Base-by-base conservation (phyloP, 2,888 invertebrate genomes). In the Coecobrya sp. region DNA sequence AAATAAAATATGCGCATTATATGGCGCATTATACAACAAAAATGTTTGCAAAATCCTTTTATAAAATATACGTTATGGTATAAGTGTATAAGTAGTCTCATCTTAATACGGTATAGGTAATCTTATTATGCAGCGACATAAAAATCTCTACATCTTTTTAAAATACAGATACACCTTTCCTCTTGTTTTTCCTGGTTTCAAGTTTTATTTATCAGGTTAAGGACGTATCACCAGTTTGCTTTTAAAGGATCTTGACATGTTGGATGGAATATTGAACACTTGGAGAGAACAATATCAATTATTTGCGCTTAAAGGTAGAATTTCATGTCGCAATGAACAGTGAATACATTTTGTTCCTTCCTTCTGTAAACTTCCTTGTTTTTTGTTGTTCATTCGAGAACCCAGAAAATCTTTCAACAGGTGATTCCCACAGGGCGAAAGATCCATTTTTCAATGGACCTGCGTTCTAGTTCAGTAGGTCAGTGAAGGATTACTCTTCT, bases 381-480 rank as follows among this genome's bases (percentile, higher is more conserved):
- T 89, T 82, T 36, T 36, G 10, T 22, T 49, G 7, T 65, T 42
- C 55, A 25, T 68, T 73, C 42, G 8, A 55, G 19, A 49, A 49
- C 22, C 49, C 36, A 52, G 1, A 22, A 30, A 36, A 30, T 8
- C 30, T 19, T 55, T 86, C 79, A 76, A 90, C 90, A 86, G 91
- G 91, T 91, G 91, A 91, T 68, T 91, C 86, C 91, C 91, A 87
- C 87, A 86, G 68, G 49, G 62, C 36, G 65, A 76, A 36, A 55
- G 55, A 59, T 30, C 62, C 76, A 16, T 65, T 65, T 65, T 65
- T 7, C n/a, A 89, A 86, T 81, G 79, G 91, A 81, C 86, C 81
- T 25, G 19, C 81, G 13, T 55, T 36, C 86, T 86, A 82, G 91
- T 91, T 91, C 79, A 91, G 86, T 91, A 86, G 91, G 91, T 91